Conservation (phyloP, 1,140 invertebrate species). For the Drosophila auraria region DNA sequence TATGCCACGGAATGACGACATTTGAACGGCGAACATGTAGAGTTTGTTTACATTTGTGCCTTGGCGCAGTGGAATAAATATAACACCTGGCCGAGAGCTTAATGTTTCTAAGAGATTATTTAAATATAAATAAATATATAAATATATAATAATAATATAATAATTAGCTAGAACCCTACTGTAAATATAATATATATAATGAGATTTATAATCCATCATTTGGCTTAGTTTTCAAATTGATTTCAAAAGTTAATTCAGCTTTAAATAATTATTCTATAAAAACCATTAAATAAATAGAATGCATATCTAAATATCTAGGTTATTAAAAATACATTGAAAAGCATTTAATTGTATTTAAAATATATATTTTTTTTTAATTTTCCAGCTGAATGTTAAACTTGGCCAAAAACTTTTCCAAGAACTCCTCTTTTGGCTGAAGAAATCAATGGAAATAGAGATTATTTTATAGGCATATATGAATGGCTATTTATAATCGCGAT, state of each 20-base stretch:
- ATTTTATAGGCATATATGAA: neutral
- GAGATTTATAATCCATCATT: neutral
- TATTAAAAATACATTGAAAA: neutral
- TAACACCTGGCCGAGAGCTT: neutral
- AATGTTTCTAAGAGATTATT: too few species aligned
- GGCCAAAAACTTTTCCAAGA: neutral
- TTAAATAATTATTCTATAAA: too few species aligned
- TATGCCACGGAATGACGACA: constrained; percentile 30
- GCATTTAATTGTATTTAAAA: neutral
- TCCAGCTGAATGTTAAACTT: too few species aligned
- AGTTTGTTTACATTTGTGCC: constrained; percentile 28
- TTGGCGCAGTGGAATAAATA: constrained; percentile 1
- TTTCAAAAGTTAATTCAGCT: neutral
- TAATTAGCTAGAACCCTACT: too few species aligned
- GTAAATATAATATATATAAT: too few species aligned
- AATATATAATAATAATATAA: neutral
- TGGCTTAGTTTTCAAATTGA: neutral
- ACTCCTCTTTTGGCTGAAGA: neutral
- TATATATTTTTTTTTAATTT: neutral
- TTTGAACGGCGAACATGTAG: constrained; percentile 17
- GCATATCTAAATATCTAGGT: too few species aligned
- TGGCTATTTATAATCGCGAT: constrained; percentile 2
- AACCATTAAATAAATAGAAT: neutral
- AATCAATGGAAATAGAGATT: neutral
- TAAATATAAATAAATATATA: too few species aligned